Conservation (phyloP, 1,140 invertebrate species). For the Oreohelix idahoensis region DNA sequence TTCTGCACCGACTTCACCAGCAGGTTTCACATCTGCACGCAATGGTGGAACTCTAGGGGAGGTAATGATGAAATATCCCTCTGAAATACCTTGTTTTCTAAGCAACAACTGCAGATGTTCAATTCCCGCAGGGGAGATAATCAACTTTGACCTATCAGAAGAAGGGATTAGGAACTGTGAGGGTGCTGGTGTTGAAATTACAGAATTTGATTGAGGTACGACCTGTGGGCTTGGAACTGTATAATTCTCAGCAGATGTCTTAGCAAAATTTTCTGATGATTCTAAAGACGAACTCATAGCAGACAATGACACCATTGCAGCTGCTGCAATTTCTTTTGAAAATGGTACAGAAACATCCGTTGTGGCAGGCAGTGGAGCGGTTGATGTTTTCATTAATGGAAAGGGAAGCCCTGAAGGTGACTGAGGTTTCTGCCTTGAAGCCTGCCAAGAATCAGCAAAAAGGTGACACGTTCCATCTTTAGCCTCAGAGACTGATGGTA, state of each 20-base stretch:
- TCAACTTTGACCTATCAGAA: background rate
- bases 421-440: background rate
- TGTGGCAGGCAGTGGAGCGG: background rate
- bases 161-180: slow-evolving; percentile 13
- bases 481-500: background rate
- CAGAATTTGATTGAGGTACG: background rate
- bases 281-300: background rate
- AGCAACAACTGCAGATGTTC: slow-evolving; percentile 30
- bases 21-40: background rate
- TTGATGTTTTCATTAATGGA: background rate
- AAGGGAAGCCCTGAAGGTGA: background rate
- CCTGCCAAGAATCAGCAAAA: background rate
- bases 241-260: background rate
- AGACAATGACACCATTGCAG: slow-evolving; percentile 20
- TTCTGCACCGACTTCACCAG: background rate
- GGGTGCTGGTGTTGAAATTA: background rate
- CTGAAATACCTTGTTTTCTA: slow-evolving; percentile 20
- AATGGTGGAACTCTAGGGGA: slow-evolving; percentile 17
- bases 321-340: slow-evolving; percentile 3
- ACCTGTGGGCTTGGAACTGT: background rate
- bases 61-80: slow-evolving; percentile 39
- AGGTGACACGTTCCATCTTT: background rate
- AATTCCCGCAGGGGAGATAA: slow-evolving; percentile 34
- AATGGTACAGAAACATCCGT: background rate
- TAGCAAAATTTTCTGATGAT: background rate